These are phyloP conservation scores for Disparrhopalites patrizii DNA, from an alignment of 2,888 invertebrate genomes.

Conservation along the genomic window DNA sequence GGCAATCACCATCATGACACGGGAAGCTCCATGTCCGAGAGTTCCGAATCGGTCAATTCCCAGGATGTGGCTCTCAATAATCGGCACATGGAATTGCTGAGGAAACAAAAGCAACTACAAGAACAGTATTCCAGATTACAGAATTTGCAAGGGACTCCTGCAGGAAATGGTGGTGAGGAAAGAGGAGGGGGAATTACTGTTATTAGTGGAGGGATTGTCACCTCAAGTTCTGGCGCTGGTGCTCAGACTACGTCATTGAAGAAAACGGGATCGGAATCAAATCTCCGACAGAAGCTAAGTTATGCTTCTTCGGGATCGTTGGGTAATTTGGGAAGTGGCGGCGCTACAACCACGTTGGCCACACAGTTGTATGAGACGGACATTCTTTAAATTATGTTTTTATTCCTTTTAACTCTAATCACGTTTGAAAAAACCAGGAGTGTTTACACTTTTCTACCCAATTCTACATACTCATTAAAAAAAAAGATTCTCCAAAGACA, in stretches of 20 bases:
- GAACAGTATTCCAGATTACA: conserved; percentile 81
- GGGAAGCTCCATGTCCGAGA: conserved; percentile 43
- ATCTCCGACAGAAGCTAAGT: conserved; percentile 77
- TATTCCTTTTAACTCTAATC: too few relatives aligned
- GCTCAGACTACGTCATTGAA: conserved; percentile 59
- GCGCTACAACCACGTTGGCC: conserved; percentile 22
- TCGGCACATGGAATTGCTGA: conserved; percentile 80
- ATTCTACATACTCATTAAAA: too few relatives aligned
- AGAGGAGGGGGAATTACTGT: not conserved
- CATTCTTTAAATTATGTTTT: conserved; percentile 65
- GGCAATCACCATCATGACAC: conserved; percentile 57
- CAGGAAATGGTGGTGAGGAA: too few relatives aligned
- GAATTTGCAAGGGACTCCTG: conserved; percentile 63
- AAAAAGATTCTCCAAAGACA: too few relatives aligned
- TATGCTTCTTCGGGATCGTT: conserved; percentile 44
- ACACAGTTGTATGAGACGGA: conserved; percentile 72
- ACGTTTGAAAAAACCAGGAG: too few relatives aligned
- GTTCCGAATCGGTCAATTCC: conserved; percentile 47
- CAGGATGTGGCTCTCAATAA: conserved; percentile 62
- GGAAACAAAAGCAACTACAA: conserved; percentile 81
- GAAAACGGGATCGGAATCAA: conserved; percentile 84
- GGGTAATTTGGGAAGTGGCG: conserved; percentile 39
- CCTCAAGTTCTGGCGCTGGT: not conserved
- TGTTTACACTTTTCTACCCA: too few relatives aligned
- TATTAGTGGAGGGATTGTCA: not conserved